These are phyloP conservation scores for Balanococcus diminutus DNA, from an alignment of 2,888 invertebrate species.

Conservation along the genomic window DNA sequence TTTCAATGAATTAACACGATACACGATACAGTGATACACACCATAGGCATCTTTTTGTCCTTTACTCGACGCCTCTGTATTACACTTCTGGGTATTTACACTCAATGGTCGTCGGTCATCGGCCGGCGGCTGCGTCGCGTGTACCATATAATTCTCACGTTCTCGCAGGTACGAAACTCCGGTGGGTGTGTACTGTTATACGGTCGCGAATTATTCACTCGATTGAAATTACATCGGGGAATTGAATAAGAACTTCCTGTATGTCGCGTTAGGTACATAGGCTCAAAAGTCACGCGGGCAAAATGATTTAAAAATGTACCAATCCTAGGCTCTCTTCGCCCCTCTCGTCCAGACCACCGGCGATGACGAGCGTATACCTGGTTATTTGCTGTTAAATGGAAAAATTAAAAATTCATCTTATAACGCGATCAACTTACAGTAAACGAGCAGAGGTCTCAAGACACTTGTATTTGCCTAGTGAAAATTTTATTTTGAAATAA, in stretches of 20 bases:
- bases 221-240: slow-evolving; percentile 12
- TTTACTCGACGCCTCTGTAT: background rate
- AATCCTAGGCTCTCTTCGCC: too few relatives aligned
- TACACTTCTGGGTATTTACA: background rate
- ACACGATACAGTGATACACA: background rate
- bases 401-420: background rate
- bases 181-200: background rate
- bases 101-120: too few relatives aligned
- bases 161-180: background rate
- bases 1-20: slow-evolving; percentile 13
- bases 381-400: background rate
- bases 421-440: background rate
- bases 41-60: background rate
- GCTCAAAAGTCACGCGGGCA: background rate
- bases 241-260: background rate
- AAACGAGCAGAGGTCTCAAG: too few relatives aligned
- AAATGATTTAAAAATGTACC: background rate
- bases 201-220: slow-evolving; percentile 4
- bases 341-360: too few relatives aligned
- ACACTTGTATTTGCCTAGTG: too few relatives aligned
- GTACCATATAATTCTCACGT: slow-evolving; percentile 14
- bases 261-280: background rate
- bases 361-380: background rate
- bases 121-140: background rate
- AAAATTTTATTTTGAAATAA: too few relatives aligned